Evolutionary conservation across 2,888 invertebrate species (phyloP), one percentile per base, ranked within the genome.

Genomic region (Patella pellucida): DNA sequence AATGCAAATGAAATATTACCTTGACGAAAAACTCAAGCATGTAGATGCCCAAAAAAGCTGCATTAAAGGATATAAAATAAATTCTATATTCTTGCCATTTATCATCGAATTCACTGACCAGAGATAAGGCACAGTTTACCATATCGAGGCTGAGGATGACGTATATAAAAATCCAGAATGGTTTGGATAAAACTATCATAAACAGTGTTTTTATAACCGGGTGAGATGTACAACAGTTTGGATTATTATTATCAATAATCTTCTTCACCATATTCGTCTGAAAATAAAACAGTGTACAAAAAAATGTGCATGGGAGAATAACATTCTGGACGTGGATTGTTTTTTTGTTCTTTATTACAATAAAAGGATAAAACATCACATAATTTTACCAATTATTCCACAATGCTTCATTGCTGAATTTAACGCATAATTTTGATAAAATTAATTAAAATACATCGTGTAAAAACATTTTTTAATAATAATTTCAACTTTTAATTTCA

Each of bases 221-320:
- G 1, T 23, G 19, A 62, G 19, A 62, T 62, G 62, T 3, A 19
- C 19, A 62, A 62, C 62, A 62, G 23, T 67, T 73, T 27, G 70
- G 72, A 2, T 72, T 81, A 54, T 74, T 76, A 41, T 41, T 41
- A 41, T 41, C 41, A 41, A 41, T 41, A 41, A 41, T 9, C 0
- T 41, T 41, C 41, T 41, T 41, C 9, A 41, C 41, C 7, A 0
- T 9, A 41, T 7, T 9, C 41, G 41, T 41, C 41, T 41, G 9
- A 41, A 41, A 41, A 41, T 41, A 41, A 9, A 41, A 41, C 31
- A 41, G 41, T 41, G 9, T 41, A 41, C 41, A 41, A 27, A 41
- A 41, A n/a, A n/a, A n/a, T n/a, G n/a, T n/a, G n/a, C n/a, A n/a
- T n/a, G n/a, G n/a, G n/a, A n/a, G n/a, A n/a, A 27, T 27, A 2